These are phyloP conservation scores for Drosophila koepferae DNA, from an alignment of 2,888 invertebrate genomes.

Conservation along the genomic window DNA sequence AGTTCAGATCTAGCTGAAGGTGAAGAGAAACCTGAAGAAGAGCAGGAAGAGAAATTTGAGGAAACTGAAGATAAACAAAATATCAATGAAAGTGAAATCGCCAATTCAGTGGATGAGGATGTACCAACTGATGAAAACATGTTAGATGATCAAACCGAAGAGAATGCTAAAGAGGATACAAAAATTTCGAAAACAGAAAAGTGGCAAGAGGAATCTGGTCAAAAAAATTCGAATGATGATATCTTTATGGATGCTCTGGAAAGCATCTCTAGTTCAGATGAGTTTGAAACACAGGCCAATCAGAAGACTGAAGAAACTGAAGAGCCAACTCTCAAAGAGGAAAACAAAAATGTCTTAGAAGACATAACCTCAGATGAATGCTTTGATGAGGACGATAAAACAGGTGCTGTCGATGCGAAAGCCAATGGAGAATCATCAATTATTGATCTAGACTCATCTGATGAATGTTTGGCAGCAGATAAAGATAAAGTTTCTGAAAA, in stretches of 20 bases:
- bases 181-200: neutral
- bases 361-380: conserved; percentile 59
- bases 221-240: conserved; percentile 41
- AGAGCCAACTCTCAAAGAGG: neutral
- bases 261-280: conserved; percentile 65
- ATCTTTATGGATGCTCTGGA: conserved; percentile 65
- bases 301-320: neutral
- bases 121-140: conserved; percentile 13
- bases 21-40: conserved; percentile 7
- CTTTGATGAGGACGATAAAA: conserved; percentile 10
- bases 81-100: conserved; percentile 1
- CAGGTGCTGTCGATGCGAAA: neutral
- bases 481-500: neutral
- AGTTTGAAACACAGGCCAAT: conserved; percentile 40
- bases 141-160: conserved; percentile 1
- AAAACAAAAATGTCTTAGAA: conserved; percentile 33
- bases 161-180: neutral
- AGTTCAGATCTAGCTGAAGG: neutral
- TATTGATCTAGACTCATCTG: conserved; percentile 60
- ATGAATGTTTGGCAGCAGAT: conserved; percentile 32
- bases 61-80: conserved; percentile 8
- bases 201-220: neutral
- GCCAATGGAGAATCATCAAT: conserved; percentile 14
- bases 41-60: neutral
- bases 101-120: neutral